Conservation (phyloP, 2,113 vertebrate genomes). For the Choloepus hoffmanni region DNA sequence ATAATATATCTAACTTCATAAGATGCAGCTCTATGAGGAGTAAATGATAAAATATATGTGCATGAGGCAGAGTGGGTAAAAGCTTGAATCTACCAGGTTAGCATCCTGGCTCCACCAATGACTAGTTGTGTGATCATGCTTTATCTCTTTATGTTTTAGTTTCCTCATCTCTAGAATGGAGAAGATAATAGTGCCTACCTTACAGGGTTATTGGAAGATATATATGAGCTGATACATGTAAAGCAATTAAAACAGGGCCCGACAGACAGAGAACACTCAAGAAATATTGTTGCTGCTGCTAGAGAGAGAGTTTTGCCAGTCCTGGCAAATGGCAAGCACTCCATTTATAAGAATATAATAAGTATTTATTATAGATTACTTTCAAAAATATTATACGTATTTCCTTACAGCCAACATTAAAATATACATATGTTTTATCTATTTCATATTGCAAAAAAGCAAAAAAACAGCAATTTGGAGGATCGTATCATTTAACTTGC, state of each 20-base stretch:
- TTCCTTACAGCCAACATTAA: conserved; percentile 44
- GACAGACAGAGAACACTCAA: background rate
- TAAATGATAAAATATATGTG: background rate
- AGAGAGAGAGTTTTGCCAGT: background rate
- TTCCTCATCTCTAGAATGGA: background rate
- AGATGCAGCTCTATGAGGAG: background rate
- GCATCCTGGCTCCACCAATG: background rate
- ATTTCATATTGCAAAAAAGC: conserved; percentile 12
- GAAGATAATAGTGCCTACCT: background rate
- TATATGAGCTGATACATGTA: background rate
- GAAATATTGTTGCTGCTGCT: background rate
- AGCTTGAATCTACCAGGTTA: background rate
- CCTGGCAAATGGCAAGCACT: background rate
- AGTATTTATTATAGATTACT: background rate
- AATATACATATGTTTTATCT: conserved; percentile 33
- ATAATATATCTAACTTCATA: background rate
- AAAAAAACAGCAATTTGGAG: background rate
- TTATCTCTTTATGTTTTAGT: background rate
- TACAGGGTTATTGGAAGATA: background rate
- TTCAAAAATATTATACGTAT: background rate
- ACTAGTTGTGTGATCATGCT: background rate
- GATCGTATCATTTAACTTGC: background rate
- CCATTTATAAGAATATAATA: background rate
- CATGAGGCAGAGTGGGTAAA: background rate
- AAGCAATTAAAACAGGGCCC: background rate